These are phyloP conservation scores for Eristalinus aeneus DNA, from an alignment of 2,888 invertebrate genomes.

Conservation along the genomic window DNA sequence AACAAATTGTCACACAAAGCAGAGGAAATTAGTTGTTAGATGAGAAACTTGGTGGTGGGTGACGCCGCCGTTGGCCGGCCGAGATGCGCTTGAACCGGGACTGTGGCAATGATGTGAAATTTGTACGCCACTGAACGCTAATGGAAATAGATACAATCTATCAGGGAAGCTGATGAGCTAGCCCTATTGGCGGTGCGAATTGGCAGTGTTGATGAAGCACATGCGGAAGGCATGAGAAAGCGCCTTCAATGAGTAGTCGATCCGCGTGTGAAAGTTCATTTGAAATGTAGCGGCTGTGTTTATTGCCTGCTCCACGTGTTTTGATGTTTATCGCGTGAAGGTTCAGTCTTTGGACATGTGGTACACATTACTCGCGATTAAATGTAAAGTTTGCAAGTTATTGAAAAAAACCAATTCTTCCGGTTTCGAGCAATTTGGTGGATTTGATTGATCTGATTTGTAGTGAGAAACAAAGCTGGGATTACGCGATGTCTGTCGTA, in stretches of 20 bases:
- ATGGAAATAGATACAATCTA: background rate
- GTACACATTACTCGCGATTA: too few relatives aligned
- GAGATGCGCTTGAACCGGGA: background rate
- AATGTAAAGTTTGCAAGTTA: too few relatives aligned
- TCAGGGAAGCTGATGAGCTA: background rate
- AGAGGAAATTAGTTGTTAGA: slow-evolving; percentile 41
- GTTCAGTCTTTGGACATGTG: too few relatives aligned
- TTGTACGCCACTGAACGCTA: background rate
- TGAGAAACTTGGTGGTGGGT: slow-evolving; percentile 1
- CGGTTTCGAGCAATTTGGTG: too few relatives aligned
- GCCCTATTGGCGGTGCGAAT: background rate
- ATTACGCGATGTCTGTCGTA: too few relatives aligned
- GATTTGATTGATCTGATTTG: too few relatives aligned
- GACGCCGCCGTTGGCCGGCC: slow-evolving; percentile 3
- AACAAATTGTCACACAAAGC: slow-evolving; percentile 49
- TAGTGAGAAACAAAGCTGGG: too few relatives aligned
- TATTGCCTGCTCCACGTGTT: too few relatives aligned
- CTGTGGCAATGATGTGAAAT: slow-evolving; percentile 19
- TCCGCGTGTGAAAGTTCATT: background rate
- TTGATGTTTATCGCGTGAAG: too few relatives aligned
- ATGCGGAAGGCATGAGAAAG: background rate
- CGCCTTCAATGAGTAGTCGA: background rate
- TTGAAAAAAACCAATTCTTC: too few relatives aligned
- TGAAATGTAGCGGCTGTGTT: background rate
- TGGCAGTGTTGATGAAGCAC: background rate